These are phyloP conservation scores for Nymphalis c-album DNA, from an alignment of 2,888 invertebrate genomes.

Conservation along the genomic window DNA sequence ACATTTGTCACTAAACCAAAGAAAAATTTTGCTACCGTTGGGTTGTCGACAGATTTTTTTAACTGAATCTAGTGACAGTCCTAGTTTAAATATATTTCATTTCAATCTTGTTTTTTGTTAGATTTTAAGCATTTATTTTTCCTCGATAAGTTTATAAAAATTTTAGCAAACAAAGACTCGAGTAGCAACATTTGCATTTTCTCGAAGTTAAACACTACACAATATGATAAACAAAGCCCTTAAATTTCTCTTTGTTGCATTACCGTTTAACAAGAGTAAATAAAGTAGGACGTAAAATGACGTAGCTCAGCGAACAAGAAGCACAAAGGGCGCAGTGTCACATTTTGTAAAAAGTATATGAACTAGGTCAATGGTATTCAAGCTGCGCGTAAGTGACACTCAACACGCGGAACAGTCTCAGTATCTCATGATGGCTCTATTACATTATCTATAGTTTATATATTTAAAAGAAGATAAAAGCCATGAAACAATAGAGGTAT, in stretches of 20 bases:
- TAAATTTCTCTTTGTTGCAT: constrained; percentile 21
- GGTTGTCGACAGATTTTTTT: no score
- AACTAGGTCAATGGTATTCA: constrained; percentile 31
- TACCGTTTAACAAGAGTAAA: constrained; percentile 25
- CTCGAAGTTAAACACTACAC: constrained; percentile 13
- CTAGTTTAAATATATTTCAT: no score
- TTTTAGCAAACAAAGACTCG: no score
- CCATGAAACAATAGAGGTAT: background rate
- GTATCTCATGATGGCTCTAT: constrained; percentile 5
- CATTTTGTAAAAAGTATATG: constrained; percentile 20
- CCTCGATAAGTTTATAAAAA: no score
- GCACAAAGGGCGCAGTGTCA: constrained; percentile 23
- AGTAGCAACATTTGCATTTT: no score
- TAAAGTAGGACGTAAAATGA: constrained; percentile 24
- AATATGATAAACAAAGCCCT: constrained; percentile 8
- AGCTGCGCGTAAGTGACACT: constrained; percentile 19
- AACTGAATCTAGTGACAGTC: no score
- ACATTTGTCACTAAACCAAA: no score
- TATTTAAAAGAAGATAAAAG: background rate
- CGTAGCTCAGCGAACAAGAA: constrained; percentile 8
- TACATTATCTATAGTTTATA: background rate
- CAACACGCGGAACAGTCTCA: constrained; percentile 15
- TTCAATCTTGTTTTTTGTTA: no score
- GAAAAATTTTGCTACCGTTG: no score
- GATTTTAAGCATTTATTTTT: no score